Base-by-base conservation (phyloP, 2,888 invertebrate genomes). In the Gymnoscelis rufifasciata region DNA sequence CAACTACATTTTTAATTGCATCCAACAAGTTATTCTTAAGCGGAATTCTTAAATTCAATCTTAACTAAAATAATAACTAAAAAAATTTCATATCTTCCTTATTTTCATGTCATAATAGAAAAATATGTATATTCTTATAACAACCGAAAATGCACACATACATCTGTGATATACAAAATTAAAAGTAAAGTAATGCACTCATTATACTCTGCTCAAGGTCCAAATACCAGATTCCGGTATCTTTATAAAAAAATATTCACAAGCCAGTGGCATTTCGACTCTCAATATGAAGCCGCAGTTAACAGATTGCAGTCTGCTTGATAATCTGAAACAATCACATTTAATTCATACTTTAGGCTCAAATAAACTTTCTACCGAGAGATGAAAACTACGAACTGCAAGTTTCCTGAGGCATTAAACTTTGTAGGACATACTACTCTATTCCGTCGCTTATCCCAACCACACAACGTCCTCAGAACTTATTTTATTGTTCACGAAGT, bases 11-110 rank as follows among this genome's bases (percentile, higher is more conserved):
- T 19, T 83, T 86, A 78, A 81, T 86, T 77, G 78, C 74, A 76
- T 84, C 78, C 83, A 86, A 86, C 83, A 83, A 82, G 74, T 82
- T 78, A 83, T 76, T 81, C 79, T 83, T 84, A 86, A 81, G 84
- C 81, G 64, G 66, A 71, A 77, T 76, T 62, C 78, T 79, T 80
- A 76, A 45, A 77, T 64, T 68, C 74, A 74, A 75, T 73, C 79
- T 77, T 83, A 83, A 79, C 72, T 83, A 79, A 74, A 75, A 78
- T 74, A 72, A 82, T 79, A 82, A 78, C 69, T 68, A 79, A 83
- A 75, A 74, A 75, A 70, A 71, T 62, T 74, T 76, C 67, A 74
- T 75, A 74, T 61, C 65, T 67, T 69, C 68, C 71, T 66, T 66
- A 68, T 71, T 74, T 72, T 68, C 71, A 77, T 71, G 71, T 81